These are phyloP conservation scores for Podocnemis expansa DNA, from an alignment of 2,113 vertebrate genomes.

Conservation along the genomic window DNA sequence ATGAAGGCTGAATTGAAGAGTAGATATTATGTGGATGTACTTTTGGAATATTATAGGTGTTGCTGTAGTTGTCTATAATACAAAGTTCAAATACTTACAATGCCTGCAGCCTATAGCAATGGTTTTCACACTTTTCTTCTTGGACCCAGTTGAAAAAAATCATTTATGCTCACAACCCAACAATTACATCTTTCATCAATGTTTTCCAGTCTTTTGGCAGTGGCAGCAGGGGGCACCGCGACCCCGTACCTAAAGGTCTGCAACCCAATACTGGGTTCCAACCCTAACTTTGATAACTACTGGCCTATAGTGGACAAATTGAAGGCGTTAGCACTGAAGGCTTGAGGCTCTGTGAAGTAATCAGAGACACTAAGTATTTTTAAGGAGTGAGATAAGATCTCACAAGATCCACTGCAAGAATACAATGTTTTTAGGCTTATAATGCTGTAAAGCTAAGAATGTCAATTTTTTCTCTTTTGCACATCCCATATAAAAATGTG, in stretches of 20 bases:
- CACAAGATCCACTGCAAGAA: conserved; percentile 50
- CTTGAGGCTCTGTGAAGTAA: conserved; percentile 54
- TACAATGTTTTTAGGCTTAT: conserved; percentile 21
- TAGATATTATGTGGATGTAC: conserved; percentile 21
- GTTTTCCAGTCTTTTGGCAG: too few species aligned
- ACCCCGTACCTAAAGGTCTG: too few species aligned
- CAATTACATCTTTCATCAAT: too few species aligned
- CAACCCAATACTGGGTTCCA: too few species aligned
- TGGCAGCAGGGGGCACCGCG: too few species aligned
- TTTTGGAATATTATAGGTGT: conserved; percentile 38
- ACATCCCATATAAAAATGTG: conserved; percentile 8
- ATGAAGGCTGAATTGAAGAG: conserved; percentile 29
- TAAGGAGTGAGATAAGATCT: conserved; percentile 40
- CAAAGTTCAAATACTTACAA: conserved; percentile 50
- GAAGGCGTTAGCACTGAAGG: conserved; percentile 31
- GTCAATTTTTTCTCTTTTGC: not conserved
- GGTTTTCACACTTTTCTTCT: too few species aligned
- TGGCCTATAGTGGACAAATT: too few species aligned
- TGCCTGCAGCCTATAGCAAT: conserved; percentile 53
- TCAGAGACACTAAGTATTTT: conserved; percentile 45
- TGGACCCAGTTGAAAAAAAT: too few species aligned
- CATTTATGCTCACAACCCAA: too few species aligned
- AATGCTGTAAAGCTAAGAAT: not conserved
- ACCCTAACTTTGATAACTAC: too few species aligned
- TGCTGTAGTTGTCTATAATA: conserved; percentile 51